phyloP scores from a whole-genome alignment of 2,113 vertebrate genomes.

The Puntigrus tetrazona region DNA sequence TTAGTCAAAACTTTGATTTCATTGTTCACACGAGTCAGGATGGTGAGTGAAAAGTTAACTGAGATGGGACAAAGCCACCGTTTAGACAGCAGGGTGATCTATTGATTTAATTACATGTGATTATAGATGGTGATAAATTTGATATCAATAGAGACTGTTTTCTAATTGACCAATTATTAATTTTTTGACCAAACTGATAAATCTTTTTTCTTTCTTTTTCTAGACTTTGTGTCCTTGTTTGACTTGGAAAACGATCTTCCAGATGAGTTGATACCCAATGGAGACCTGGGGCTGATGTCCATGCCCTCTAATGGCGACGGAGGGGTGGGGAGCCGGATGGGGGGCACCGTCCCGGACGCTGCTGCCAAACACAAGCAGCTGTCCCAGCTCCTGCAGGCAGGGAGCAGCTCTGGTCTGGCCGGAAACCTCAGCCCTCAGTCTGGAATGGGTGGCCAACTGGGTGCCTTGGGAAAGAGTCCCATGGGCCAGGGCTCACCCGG shows the following conservation, averaged over 20 bases:
- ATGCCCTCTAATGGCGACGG: slow-evolving; percentile 69
- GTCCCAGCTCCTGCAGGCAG: slow-evolving; percentile 91
- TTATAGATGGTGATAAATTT: too few species aligned
- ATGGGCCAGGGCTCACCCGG: slow-evolving; percentile 83
- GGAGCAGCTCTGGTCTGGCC: slow-evolving; percentile 81
- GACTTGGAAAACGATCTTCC: slow-evolving; percentile 98
- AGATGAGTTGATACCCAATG: slow-evolving; percentile 96
- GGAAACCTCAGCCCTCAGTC: slow-evolving; percentile 83
- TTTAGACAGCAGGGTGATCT: background rate
- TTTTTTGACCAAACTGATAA: background rate
- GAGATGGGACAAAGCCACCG: background rate
- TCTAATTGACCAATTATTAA: too few species aligned
- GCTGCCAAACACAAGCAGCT: slow-evolving; percentile 97
- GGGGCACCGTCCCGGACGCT: slow-evolving; percentile 87
- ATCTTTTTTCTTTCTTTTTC: background rate
- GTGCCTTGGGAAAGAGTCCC: slow-evolving; percentile 86
- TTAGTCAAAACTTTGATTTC: background rate
- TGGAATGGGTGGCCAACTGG: slow-evolving; percentile 81
- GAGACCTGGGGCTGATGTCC: slow-evolving; percentile 85
- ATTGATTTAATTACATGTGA: too few species aligned
- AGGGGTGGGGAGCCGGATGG: slow-evolving; percentile 66
- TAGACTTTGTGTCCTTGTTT: slow-evolving; percentile 94
- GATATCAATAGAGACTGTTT: too few species aligned
- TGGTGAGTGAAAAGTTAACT: background rate
- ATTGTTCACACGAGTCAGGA: background rate